Base-by-base conservation (phyloP, 2,113 vertebrate genomes). In the Poeciliopsis occidentalis region DNA sequence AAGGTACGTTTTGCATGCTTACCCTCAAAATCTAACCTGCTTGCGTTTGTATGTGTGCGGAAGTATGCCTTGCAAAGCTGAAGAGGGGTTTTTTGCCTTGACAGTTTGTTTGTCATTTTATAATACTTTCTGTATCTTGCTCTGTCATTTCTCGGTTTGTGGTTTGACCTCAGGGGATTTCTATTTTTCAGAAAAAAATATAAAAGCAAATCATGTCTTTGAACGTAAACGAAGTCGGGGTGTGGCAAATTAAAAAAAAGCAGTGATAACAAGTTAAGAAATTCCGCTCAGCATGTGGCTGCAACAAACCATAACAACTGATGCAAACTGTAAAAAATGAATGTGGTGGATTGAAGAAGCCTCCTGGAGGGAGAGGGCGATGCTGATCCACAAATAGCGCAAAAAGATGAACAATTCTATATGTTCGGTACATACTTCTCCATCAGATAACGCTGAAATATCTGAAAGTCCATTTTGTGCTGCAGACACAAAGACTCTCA, bases 1-100 rank as follows among this genome's bases (percentile, higher is more conserved):
- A 92, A 94, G 94, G 94, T 95, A 94, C 67, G 92, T 95, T 94
- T 90, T 92, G 92, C 93, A 94, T 92, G 92, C 78, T 92, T 93
- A 84, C 73, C 61, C 81, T 83, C 80, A 87, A 92, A 87, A 83
- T 83, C 76, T 80, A 87, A 94, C 85, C 88, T 90, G 90, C 90
- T 90, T 87, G n/a, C 29, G 10, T 78, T n/a, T 47, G 8, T 39
- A 12, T 27, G 63, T 57, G 91, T 93, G 86, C 85, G 70, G 85
- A 89, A 90, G 82, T 88, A 69, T 30, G 73, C 70, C 72, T 85
- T 80, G 73, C 63, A 81, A 75, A 79, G 75, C 67, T 88, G 68
- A 77, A 51, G 80, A 82, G 76, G 71, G 79, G 65, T 65, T 88
- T 37, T 91, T 88, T 86, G 83, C 84, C 88, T 85, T 84, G 73